Evolutionary conservation across 2,113 vertebrate species (phyloP).

Genomic region (Cynocephalus volans): DNA sequence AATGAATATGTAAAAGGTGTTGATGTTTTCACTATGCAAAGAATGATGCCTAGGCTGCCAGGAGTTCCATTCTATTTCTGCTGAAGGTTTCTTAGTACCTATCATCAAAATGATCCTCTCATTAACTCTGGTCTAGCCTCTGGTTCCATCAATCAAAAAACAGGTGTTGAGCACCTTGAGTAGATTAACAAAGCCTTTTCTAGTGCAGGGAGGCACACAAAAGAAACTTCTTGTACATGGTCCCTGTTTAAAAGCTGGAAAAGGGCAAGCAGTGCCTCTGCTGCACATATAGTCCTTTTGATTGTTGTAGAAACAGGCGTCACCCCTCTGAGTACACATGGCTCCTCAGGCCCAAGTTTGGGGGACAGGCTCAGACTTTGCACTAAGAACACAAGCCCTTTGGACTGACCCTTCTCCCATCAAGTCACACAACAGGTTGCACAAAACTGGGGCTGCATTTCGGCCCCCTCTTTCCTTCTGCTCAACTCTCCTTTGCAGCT

Average conservation of each 20-base stretch:
- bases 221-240: no score
- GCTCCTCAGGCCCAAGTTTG: background rate
- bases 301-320: background rate
- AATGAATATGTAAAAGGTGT: background rate
- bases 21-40: background rate
- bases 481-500: fast-evolving
- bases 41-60: background rate
- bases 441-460: no score
- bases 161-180: background rate
- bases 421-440: fast-evolving
- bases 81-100: background rate
- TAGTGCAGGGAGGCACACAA: no score
- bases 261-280: background rate
- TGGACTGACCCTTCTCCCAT: fast-evolving
- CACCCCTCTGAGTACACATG: fast-evolving
- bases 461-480: background rate
- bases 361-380: background rate
- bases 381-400: fast-evolving
- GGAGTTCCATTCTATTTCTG: background rate
- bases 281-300: fast-evolving
- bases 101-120: background rate
- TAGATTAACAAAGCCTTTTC: background rate
- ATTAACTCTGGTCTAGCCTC: background rate
- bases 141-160: background rate
- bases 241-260: no score